Evolutionary conservation across 2,113 vertebrate genomes (phyloP), one percentile per base, ranked within the genome.

Genomic region (Cercopithecus mona): DNA sequence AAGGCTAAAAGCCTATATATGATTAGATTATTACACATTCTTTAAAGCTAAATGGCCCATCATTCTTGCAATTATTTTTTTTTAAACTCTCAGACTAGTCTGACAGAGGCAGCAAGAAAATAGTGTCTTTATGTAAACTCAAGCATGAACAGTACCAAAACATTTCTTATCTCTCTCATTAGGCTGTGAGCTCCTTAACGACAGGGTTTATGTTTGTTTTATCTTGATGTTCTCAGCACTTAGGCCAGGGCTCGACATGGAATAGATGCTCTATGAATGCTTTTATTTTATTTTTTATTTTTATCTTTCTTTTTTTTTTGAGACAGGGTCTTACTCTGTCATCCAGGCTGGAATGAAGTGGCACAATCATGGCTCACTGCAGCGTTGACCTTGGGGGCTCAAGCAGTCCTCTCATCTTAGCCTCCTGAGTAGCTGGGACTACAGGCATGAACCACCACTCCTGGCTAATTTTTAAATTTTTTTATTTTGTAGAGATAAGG

Each of bases 21-120:
- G 50, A 78, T 68, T 80, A 80, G 61, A 55, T 73, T 95, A 61
- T 83, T 55, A 75, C n/a, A 9, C 18, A 40, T 38, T 90, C 57
- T 87, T 50, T 92, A 93, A 94, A 68, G 2, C 59, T 82, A 90
- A 61, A 75, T 55, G 32, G 27, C 1, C 18, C 32, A 61, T 11
- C 20, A 88, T 79, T 61, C 78, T 93, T 40, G 59, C 52, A 88
- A n/a, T 30, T 48, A 50, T 66, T 94, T 96, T 64, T 94, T 97
- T 94, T 73, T 48, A 88, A 78, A 78, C 93, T 93, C 45, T 93
- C 72, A 96, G 30, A 73, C 32, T 78, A 57, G 61, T 64, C n/a
- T 64, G 55, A 78, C 48, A 85, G 43, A 59, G 57, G 59, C 3
- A 79, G 22, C 13, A 95, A 94, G 73, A 50, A 90, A 90, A 84